Conservation (phyloP, 1,140 invertebrate genomes). For the Telenomus remus region DNA sequence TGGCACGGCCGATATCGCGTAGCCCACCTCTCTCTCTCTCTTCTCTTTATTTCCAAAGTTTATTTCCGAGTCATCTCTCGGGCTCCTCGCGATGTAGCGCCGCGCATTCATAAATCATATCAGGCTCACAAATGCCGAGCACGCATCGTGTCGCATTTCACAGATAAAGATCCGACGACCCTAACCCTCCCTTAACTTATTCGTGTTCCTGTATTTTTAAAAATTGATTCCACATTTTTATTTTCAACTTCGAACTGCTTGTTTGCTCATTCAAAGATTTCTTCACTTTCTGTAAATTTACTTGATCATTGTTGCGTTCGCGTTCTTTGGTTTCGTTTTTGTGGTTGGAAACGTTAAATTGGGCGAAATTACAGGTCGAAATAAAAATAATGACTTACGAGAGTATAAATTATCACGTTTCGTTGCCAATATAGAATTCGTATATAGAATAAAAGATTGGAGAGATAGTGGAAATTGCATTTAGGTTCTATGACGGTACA, state of each 20-base stretch:
- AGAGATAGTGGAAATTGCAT: slow-evolving; percentile 25
- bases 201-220: slow-evolving; percentile 19
- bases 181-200: slow-evolving; percentile 38
- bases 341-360: no score
- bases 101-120: slow-evolving; percentile 53
- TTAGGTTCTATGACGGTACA: slow-evolving; percentile 31
- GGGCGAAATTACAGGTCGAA: no score
- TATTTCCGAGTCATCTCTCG: slow-evolving; percentile 54
- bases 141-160: slow-evolving; percentile 62
- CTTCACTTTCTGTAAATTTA: no score
- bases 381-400: no score
- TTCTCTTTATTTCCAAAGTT: slow-evolving; percentile 40
- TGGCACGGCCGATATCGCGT: slow-evolving; percentile 58
- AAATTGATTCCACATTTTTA: slow-evolving; percentile 14
- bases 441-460: slow-evolving; percentile 25
- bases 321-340: no score
- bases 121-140: slow-evolving; percentile 55
- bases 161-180: slow-evolving; percentile 63
- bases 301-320: no score
- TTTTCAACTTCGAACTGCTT: slow-evolving; percentile 13
- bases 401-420: no score
- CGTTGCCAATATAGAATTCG: no score
- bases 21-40: slow-evolving; percentile 14
- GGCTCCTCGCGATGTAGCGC: slow-evolving; percentile 50
- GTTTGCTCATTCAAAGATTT: neutral